These are phyloP conservation scores for Galaxias olidus DNA, from an alignment of 2,797 vertebrate genomes.

Conservation along the genomic window DNA sequence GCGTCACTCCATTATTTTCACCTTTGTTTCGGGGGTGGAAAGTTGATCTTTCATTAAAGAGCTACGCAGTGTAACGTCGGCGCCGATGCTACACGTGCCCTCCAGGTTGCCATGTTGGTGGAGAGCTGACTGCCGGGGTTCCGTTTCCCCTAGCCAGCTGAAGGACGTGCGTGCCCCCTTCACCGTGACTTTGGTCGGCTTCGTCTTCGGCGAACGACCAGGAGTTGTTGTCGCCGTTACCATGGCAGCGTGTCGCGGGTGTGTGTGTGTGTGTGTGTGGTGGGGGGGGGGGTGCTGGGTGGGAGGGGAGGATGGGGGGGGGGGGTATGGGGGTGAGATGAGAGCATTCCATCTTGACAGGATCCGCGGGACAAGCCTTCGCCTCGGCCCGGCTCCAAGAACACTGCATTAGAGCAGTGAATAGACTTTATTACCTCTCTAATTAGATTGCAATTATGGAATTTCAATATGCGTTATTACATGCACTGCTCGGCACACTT, in stretches of 20 bases:
- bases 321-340: slow-evolving; percentile 39
- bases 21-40: slow-evolving; percentile 44
- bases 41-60: slow-evolving; percentile 30
- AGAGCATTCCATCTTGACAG: slow-evolving; percentile 1
- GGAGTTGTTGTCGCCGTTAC: slow-evolving; percentile 36
- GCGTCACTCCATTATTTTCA: slow-evolving; percentile 53
- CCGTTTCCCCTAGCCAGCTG: no score
- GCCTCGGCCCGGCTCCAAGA: slow-evolving; percentile 46
- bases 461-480: slow-evolving; percentile 68
- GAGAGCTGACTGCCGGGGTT: no score
- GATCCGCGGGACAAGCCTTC: slow-evolving; percentile 12
- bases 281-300: no score
- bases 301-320: not conserved
- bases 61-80: not conserved
- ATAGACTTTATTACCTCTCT: slow-evolving; percentile 59
- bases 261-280: no score
- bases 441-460: slow-evolving; percentile 67
- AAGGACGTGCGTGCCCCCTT: no score
- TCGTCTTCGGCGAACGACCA: no score
- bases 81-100: no score
- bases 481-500: slow-evolving; percentile 62
- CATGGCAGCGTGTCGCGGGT: slow-evolving; percentile 33
- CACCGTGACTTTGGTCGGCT: no score
- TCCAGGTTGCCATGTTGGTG: no score
- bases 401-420: slow-evolving; percentile 46